Base-by-base conservation (phyloP, 2,888 invertebrate species). In the Watsonalla binaria region DNA sequence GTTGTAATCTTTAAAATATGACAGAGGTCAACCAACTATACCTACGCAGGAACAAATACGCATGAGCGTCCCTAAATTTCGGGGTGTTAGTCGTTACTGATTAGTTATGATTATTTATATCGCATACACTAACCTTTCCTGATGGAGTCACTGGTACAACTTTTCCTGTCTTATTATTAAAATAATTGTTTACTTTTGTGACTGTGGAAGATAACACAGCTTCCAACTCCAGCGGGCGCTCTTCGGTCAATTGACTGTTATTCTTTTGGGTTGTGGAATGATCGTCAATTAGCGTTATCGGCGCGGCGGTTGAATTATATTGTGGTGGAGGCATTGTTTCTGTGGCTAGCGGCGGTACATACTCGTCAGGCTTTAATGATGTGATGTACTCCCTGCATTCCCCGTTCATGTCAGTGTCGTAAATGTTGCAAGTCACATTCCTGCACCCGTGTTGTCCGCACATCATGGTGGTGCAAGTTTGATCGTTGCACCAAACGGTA, bases 401-500 rank as follows among this genome's bases (percentile, higher is more conserved):
- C 7, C 91, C 91, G 49, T 68, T 80, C 55, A 89, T 68, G 61
- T 90, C 76, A 0, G 91, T 91, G 54, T 91, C 91, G 63, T 91
- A 91, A 63, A 91, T 82, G 57, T 80, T 90, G 62, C 91, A 91
- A 6, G 87, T 86, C 46, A 80, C 68, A 54, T 88, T 89, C 8
- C 63, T 75, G 64, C 91, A 91, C 6, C 80, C 80, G 13, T 64
- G 66, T 54, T 69, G 78, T 56, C 84, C 78, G 61, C 91, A 90
- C 60, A 79, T 85, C 79, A 82, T 82, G 6, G 86, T 90, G 2
- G 84, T 91, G 60, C 91, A 91, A 5, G 82, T 90, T 69, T 91
- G 91, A 46, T 90, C 90, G 67, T 88, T 84, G 65, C 91, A 91
- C 84, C 80, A 85, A 9, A 90, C 80, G 2, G 86, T 85, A 2